These are phyloP conservation scores for Lithobates pipiens DNA, from an alignment of 2,797 vertebrate species.

Conservation along the genomic window DNA sequence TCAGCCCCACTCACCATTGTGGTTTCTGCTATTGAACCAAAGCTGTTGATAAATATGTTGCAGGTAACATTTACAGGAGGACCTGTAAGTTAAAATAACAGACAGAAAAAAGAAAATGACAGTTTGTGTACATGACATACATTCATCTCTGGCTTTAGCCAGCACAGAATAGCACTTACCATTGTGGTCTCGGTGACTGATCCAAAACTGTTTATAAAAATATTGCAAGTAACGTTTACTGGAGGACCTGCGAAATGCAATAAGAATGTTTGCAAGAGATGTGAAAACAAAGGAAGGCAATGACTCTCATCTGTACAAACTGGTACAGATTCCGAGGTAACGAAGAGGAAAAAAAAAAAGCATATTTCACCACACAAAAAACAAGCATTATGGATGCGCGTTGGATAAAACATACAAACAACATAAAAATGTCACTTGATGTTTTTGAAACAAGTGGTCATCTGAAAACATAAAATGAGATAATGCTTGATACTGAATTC, in stretches of 20 bases:
- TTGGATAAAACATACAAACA: conserved; percentile 43
- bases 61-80: conserved; percentile 98
- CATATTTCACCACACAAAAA: background rate
- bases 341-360: conserved; percentile 59
- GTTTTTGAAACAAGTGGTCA: background rate
- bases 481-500: conserved; percentile 14
- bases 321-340: conserved; percentile 73
- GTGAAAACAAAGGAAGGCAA: conserved; percentile 74
- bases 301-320: conserved; percentile 73
- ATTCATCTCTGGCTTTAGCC: conserved; percentile 76
- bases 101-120: conserved; percentile 85
- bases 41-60: conserved; percentile 99
- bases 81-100: conserved; percentile 95
- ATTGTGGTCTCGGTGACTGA: conserved; percentile 96
- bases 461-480: conserved; percentile 26
- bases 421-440: conserved; percentile 5
- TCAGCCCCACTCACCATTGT: conserved; percentile 95
- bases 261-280: conserved; percentile 80
- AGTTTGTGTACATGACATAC: conserved; percentile 80
- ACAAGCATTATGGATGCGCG: conserved; percentile 19
- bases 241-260: conserved; percentile 93
- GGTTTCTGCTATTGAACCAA: conserved; percentile 99
- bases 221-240: conserved; percentile 99
- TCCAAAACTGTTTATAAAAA: conserved; percentile 99
- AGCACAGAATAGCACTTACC: conserved; percentile 84